Evolutionary conservation across 2,888 invertebrate genomes (phyloP), one percentile per base, ranked within the genome.

Genomic region (Chloroclysta siterata): DNA sequence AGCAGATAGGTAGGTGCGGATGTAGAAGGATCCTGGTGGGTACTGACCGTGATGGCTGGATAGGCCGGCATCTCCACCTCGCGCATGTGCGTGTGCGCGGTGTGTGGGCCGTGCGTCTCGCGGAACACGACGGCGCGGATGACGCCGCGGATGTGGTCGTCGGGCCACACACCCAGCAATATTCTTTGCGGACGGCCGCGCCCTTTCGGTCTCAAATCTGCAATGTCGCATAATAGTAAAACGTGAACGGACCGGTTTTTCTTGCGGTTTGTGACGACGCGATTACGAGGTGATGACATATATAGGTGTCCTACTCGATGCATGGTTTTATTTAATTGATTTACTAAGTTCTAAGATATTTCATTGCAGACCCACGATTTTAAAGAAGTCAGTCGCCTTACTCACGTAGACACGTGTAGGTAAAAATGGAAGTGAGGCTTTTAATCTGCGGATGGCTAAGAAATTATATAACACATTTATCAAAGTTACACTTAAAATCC

Each of bases 121-220:
- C 98, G 94, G 94, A 98, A 98, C 65, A 98, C 98, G 58, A 98
- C 98, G 63, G 98, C 97, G 79, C 98, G 95, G 81, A 98, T 98
- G 60, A 98, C 98, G 69, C 97, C 97, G 82, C 97, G 96, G 86
- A 98, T 98, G 89, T 98, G 98, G 84, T 98, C 98, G 88, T 98
- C 98, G 10, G 98, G 98, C 98, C 98, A 98, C 67, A 97, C 97
- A 68, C 98, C 98, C 73, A 98, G 93, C 73, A 98, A 93, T 84
- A 98, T 98, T 83, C 98, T 95, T 85, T 98, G 98, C 28, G 98
- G 98, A 72, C 98, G 93, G 39, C 98, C 98, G 79, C 98, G 94
- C 54, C 98, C 98, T 89, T 98, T 98, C 47, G 98, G 98, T 80
- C 98, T 94, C 84, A 98, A 93, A 94, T 98, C 97, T 95, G 94